phyloP scores from a whole-genome alignment of 1,140 invertebrate genomes.

The Bathynomus jamesi region DNA sequence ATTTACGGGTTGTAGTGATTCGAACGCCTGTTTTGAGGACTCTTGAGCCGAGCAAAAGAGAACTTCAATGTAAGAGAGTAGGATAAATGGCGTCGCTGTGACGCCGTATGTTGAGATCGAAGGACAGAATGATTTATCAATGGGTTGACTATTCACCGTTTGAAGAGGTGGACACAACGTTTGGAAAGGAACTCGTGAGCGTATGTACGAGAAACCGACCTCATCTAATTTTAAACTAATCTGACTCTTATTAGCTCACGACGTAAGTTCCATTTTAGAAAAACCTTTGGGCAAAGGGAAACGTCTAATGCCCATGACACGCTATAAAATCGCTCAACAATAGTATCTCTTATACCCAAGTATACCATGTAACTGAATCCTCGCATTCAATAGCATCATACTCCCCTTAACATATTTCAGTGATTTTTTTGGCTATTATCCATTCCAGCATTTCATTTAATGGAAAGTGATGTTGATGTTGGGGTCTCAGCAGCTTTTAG shows the following conservation, averaged over 20 bases:
- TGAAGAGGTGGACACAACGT: background rate
- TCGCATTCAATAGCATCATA: background rate
- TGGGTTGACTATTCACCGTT: background rate
- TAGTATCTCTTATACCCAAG: background rate
- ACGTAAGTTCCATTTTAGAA: background rate
- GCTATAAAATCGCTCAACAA: background rate
- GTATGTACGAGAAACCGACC: background rate
- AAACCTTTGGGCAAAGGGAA: background rate
- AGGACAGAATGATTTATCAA: background rate
- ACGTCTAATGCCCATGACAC: background rate
- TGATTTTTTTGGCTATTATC: background rate
- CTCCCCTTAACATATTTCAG: background rate
- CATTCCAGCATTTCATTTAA: too few relatives aligned
- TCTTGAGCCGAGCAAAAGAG: background rate
- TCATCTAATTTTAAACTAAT: background rate
- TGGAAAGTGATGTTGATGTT: background rate
- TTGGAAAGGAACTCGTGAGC: background rate
- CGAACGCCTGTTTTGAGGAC: background rate
- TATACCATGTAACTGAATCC: background rate
- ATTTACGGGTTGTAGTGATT: background rate
- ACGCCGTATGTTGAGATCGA: background rate
- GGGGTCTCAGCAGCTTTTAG: background rate
- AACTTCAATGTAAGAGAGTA: background rate
- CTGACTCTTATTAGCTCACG: background rate
- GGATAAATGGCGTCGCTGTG: background rate